These are phyloP conservation scores for Drosophila kikkawai DNA, from an alignment of 1,140 invertebrate genomes.

Conservation along the genomic window DNA sequence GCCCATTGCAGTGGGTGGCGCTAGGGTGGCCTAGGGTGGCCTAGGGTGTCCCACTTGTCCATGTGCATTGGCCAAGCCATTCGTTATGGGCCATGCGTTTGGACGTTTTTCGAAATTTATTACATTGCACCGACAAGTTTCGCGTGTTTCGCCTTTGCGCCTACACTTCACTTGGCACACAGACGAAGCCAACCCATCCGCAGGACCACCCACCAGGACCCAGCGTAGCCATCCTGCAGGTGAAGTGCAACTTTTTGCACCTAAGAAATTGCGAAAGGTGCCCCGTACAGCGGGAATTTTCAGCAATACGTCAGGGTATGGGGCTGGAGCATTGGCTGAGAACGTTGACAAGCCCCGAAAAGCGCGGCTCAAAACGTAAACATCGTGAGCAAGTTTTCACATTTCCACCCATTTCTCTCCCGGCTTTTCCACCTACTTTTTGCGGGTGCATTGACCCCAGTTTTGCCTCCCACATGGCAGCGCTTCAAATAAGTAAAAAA, in stretches of 20 bases:
- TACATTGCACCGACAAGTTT: constrained; percentile 78
- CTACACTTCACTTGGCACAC: constrained; percentile 75
- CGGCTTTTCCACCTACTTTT: constrained; percentile 19
- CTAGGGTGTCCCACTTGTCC: constrained; percentile 38
- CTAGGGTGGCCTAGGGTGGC: constrained; percentile 3
- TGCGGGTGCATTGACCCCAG: constrained; percentile 62
- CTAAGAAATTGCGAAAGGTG: constrained; percentile 62
- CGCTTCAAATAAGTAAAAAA: constrained; percentile 23
- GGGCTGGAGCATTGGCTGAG: constrained; percentile 1
- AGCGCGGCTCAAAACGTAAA: constrained; percentile 67
- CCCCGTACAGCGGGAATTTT: constrained; percentile 44
- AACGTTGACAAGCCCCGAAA: constrained; percentile 64
- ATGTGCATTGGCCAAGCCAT: constrained; percentile 71
- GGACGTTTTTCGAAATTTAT: constrained; percentile 79
- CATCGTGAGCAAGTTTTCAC: constrained; percentile 36
- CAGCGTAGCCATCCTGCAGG: constrained; percentile 6
- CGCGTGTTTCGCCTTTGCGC: constrained; percentile 77
- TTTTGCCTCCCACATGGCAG: constrained; percentile 9
- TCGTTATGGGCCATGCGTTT: constrained; percentile 63
- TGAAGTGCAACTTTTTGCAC: constrained; percentile 80
- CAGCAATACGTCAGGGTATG: constrained; percentile 52
- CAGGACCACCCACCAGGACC: background rate
- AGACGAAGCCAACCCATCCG: background rate
- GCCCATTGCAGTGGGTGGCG: constrained; percentile 5
- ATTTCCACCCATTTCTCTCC: background rate